phyloP scores from a whole-genome alignment of 2,888 invertebrate genomes.

The Acleris emargana region DNA sequence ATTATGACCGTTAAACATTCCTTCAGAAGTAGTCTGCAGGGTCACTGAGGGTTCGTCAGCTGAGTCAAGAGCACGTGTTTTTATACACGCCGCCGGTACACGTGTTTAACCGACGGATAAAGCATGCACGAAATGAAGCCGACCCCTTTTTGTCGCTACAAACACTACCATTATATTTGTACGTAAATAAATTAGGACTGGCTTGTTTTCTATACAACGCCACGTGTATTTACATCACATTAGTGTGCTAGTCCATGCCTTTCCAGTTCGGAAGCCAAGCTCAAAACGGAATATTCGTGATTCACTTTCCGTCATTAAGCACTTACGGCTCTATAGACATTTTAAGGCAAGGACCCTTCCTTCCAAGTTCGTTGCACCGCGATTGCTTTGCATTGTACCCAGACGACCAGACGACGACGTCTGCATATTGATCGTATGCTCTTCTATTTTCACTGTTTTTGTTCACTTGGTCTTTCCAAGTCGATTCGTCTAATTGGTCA shows the following conservation, averaged over 20 bases:
- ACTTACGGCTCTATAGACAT: slow-evolving; percentile 50
- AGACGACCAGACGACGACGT: slow-evolving; percentile 57
- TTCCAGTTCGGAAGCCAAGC: slow-evolving; percentile 35
- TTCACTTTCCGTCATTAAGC: slow-evolving; percentile 57
- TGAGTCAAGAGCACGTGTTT: slow-evolving; percentile 62
- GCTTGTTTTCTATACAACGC: slow-evolving; percentile 6
- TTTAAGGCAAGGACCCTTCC: slow-evolving; percentile 64
- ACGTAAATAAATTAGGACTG: slow-evolving; percentile 17
- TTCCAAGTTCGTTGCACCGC: slow-evolving; percentile 73
- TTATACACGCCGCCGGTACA: slow-evolving; percentile 49
- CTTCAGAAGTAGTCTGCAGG: slow-evolving; percentile 8
- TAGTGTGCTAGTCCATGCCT: slow-evolving; percentile 7
- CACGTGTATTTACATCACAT: slow-evolving; percentile 6
- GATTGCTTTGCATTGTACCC: slow-evolving; percentile 69
- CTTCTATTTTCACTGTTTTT: slow-evolving; percentile 39
- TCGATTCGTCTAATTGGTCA: slow-evolving; percentile 30
- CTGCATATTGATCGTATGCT: slow-evolving; percentile 68
- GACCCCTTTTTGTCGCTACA: slow-evolving; percentile 16
- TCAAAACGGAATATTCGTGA: slow-evolving; percentile 61
- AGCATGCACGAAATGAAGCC: slow-evolving; percentile 17
- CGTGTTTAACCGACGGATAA: slow-evolving; percentile 45
- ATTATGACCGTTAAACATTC: neutral
- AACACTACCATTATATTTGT: slow-evolving; percentile 9
- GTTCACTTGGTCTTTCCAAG: slow-evolving; percentile 16
- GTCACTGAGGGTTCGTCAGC: slow-evolving; percentile 51